Percentiles rank a stretch among this genome's conserved stretches.
Evolutionary conservation across 1,140 invertebrate species (phyloP).

Genomic region (Leguminivora glycinivorella): DNA sequence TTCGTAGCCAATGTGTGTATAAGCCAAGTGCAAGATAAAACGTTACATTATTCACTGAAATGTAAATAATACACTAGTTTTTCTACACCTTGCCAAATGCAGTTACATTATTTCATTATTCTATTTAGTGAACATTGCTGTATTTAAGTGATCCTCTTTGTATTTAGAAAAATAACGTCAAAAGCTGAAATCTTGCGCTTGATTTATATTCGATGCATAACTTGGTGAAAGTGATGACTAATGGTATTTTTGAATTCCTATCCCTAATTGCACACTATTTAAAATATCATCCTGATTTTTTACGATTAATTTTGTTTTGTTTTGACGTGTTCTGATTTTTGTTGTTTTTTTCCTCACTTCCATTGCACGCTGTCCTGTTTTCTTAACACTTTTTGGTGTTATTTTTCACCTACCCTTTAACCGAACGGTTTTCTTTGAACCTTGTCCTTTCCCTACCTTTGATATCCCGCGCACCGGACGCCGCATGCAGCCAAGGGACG

Average conservation of each 20-base stretch:
- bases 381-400: slow-evolving; percentile 71
- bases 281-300: slow-evolving; percentile 51
- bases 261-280: slow-evolving; percentile 70
- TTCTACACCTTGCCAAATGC: slow-evolving; percentile 19
- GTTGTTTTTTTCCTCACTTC: slow-evolving; percentile 73
- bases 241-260: slow-evolving; percentile 71
- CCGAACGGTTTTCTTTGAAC: slow-evolving; percentile 68
- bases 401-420: slow-evolving; percentile 66
- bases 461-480: slow-evolving; percentile 71
- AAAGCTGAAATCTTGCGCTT: slow-evolving; percentile 49
- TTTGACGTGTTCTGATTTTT: slow-evolving; percentile 75
- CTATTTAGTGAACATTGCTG: slow-evolving; percentile 18
- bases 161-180: not conserved
- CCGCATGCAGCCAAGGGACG: slow-evolving; percentile 96
- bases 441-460: slow-evolving; percentile 56
- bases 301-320: slow-evolving; percentile 57
- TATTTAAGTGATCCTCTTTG: not conserved
- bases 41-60: not conserved
- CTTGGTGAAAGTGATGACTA: slow-evolving; percentile 72
- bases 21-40: slow-evolving; percentile 48
- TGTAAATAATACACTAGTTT: not conserved
- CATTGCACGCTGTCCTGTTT: slow-evolving; percentile 68
- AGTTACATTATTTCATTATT: no score
- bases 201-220: slow-evolving; percentile 53
- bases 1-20: slow-evolving; percentile 45